A percentile compares a stretch with the other conserved stretches of the same genome.
Conservation (phyloP, 1,140 invertebrate species). For the Bombyx mandarina region DNA sequence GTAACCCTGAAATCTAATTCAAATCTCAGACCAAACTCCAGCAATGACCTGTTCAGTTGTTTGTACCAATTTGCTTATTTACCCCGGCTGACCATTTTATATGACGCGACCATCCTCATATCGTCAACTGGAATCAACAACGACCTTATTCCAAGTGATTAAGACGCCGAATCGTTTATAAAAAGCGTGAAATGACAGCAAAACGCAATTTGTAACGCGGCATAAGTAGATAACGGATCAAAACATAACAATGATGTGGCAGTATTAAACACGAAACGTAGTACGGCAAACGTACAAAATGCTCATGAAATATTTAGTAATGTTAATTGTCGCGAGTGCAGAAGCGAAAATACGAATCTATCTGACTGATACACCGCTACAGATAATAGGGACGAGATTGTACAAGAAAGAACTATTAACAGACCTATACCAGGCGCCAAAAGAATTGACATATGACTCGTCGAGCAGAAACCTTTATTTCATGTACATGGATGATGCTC, state of each 20-base stretch:
- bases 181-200: conserved; percentile 4
- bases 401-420: conserved; percentile 52
- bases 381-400: conserved; percentile 37
- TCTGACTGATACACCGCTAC: conserved; percentile 39
- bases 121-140: neutral
- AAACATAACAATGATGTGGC: conserved; percentile 13
- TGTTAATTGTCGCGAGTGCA: conserved; percentile 8
- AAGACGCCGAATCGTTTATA: conserved; percentile 14
- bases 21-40: neutral
- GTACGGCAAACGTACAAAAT: neutral
- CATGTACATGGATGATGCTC: conserved; percentile 55
- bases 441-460: conserved; percentile 54
- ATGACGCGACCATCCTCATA: neutral
- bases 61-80: conserved; percentile 33
- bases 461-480: conserved; percentile 51
- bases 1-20: no score
- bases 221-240: conserved; percentile 20
- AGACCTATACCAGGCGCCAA: conserved; percentile 33
- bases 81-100: conserved; percentile 8
- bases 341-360: conserved; percentile 35
- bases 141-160: conserved; percentile 1
- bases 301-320: conserved; percentile 3
- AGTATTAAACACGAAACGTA: neutral
- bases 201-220: conserved; percentile 3
- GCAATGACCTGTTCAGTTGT: conserved; percentile 27